Base-by-base conservation (phyloP, 2,797 vertebrate genomes). In the Pseudochaenichthys georgianus region DNA sequence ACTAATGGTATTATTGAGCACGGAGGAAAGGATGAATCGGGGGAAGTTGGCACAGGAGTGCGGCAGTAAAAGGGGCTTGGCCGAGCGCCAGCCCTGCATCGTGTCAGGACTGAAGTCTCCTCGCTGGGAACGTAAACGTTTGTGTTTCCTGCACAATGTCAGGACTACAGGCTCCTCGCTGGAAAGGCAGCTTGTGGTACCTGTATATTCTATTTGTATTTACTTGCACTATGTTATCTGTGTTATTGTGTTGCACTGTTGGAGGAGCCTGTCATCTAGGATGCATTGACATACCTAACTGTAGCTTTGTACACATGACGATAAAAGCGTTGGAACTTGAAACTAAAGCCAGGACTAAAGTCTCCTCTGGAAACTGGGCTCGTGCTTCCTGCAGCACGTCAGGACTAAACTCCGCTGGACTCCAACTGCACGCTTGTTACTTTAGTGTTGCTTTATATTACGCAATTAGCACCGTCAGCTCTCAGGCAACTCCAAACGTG, bases 1-100 rank as follows among this genome's bases (percentile, higher is more conserved):
- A 82, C 92, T 91, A 93, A 93, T 88, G 89, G 86, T 78, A 75
- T 89, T 86, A 90, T 85, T 77, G 84, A 92, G 90, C 78, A 60
- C 72, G 45, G 83, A 85, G 84, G 70, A 83, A 81, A 85, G 84
- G 87, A 89, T 84, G 73, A 87, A 90, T 91, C 88, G 80, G 51
- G 0, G 45, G 77, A 73, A 84, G 78, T 41, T 83, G 89, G 87
- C 90, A 86, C 71, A 59, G 70, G 63, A 82, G 79, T 17, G 1
- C 67, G 21, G 88, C 41, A 12, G 80, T 88, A 71, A 85, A 75
- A 60, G 48, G 70, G 64, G 41, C 34, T 9, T 85, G 91, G 92
- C 83, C 8, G 73, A 6, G n/a, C 2, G 80, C 86, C 91, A 86
- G 85, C 80, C 28, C 28, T 28, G 28, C 28, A 28, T 68, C 70